Evolutionary conservation across 1,140 invertebrate genomes (phyloP).

Genomic region (Xylocopa sonorina): DNA sequence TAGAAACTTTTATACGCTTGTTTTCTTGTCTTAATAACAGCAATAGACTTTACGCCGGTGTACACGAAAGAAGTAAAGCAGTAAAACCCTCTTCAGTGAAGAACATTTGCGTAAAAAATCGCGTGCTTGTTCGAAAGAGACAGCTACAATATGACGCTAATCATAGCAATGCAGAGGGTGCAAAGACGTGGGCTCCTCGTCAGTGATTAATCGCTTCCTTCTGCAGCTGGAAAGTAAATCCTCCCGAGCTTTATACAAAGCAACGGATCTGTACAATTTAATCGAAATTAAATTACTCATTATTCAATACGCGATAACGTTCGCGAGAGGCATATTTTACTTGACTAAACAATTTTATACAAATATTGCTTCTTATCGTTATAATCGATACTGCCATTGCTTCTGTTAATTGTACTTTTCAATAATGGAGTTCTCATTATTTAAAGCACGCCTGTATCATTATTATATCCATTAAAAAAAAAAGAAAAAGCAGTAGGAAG

Average conservation of each 20-base stretch:
- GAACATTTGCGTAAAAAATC: neutral
- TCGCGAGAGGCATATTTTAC: neutral
- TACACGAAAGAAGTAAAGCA: neutral
- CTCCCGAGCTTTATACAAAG: neutral
- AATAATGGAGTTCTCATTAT: too few species aligned
- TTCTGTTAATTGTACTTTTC: too few species aligned
- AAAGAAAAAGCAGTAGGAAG: too few species aligned
- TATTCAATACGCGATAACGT: neutral
- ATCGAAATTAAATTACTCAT: conserved; percentile 3
- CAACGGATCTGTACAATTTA: neutral
- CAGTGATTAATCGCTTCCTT: neutral
- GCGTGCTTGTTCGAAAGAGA: neutral
- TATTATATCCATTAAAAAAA: too few species aligned
- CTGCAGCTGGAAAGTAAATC: neutral
- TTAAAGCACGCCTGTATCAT: too few species aligned
- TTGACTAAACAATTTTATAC: too few species aligned
- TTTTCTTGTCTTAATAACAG: neutral
- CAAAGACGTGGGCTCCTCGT: neutral
- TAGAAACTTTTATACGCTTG: too few species aligned
- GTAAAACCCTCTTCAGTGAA: neutral
- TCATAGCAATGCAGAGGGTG: neutral
- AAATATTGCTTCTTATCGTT: too few species aligned
- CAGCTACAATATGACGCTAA: neutral
- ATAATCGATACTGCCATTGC: too few species aligned
- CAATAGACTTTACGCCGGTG: neutral